Base-by-base conservation (phyloP, 2,888 invertebrate genomes). In the Cheilosia urbana region DNA sequence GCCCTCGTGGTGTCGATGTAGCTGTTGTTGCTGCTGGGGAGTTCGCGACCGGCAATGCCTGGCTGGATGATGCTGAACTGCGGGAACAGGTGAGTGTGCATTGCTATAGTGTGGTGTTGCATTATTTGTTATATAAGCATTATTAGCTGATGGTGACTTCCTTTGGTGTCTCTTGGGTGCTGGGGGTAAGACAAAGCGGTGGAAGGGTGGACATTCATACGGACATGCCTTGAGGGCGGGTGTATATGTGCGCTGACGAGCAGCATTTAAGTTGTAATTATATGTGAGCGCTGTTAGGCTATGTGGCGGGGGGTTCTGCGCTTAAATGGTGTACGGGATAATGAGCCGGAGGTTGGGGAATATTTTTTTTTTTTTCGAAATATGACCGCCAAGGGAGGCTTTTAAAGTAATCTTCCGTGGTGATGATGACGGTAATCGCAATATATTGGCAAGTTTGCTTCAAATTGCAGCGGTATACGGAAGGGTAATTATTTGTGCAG, bases 21-120 rank as follows among this genome's bases (percentile, higher is more conserved):
- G 95, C 96, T 62, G 94, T 97, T 27, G 96, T 97, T 45, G 96
- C 97, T 87, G 96, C 97, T 49, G 97, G 97, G 51, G 97, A 97
- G 92, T 96, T 96, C 89, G 95, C 96, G 9, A 96, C 96, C 0
- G 97, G 97, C 90, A 96, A 95, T 88, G 95, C 95, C 1, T 96
- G 96, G 96, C 92, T 96, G 11, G 94, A 94, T 21, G 96, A 96
- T 88, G 94, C 93, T 81, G 93, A 94, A 87, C 92, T 95, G 88
- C 91, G 95, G 82, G 95, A 95, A 89, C 94, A 95, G 91, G 92
- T 92, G 87, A 89, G 89, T 30, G 37, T 3, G 30, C 1, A 34
- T 13, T 72, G 21, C n/a, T 30, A 17, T 55, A 63, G 11, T 65
- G n/a, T 30, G 71, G 47, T 68, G 47, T 68, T 58, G 34, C 47